Conservation (phyloP, 1,140 invertebrate species). For the Pogonognathellus flavescens region DNA sequence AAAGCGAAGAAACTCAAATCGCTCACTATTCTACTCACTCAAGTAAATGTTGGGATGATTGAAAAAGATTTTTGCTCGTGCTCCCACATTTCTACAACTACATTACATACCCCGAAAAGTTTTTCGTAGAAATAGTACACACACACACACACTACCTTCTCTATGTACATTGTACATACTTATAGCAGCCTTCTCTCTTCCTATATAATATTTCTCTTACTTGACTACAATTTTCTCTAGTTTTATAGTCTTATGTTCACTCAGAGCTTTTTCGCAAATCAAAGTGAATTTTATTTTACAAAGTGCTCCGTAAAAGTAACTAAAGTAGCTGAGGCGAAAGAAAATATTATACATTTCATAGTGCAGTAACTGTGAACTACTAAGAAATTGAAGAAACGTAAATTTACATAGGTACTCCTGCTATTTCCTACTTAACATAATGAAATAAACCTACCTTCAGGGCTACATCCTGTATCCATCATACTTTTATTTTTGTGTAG, state of each 20-base stretch:
- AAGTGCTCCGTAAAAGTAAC: background rate
- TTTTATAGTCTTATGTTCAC: background rate
- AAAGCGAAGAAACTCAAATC: background rate
- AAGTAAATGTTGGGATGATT: conserved; percentile 3
- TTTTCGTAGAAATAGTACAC: background rate
- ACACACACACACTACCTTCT: too few species aligned
- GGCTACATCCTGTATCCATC: too few species aligned
- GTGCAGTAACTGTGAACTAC: too few species aligned
- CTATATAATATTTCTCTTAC: background rate
- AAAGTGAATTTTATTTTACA: conserved; percentile 30
- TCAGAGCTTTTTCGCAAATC: background rate
- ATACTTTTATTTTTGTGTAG: too few species aligned
- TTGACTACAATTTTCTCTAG: background rate
- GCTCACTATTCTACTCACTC: background rate
- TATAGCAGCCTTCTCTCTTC: too few species aligned
- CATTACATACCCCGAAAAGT: background rate
- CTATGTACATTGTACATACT: too few species aligned
- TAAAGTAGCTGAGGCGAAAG: too few species aligned
- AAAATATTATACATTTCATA: too few species aligned
- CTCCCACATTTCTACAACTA: background rate
- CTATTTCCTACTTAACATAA: too few species aligned
- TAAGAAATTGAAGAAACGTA: too few species aligned
- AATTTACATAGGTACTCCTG: too few species aligned
- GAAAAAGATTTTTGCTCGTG: conserved; percentile 46
- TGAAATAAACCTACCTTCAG: too few species aligned